Evolutionary conservation across 2,888 invertebrate genomes (phyloP).

Genomic region (Gisinianus flammeolus): DNA sequence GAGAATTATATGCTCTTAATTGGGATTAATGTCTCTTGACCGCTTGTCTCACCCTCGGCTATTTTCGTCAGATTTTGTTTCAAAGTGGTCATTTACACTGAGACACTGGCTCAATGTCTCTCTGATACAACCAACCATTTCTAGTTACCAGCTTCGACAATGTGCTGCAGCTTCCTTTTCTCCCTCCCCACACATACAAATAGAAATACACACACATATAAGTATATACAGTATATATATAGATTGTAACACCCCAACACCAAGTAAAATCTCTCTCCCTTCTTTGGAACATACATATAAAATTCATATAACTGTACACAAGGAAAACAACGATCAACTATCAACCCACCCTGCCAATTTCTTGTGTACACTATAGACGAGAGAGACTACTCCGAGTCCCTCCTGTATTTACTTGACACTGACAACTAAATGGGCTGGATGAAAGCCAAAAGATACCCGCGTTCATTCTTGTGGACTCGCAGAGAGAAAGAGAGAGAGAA

Average conservation of each 20-base stretch:
- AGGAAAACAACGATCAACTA: not conserved
- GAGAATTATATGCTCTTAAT: conserved; percentile 44
- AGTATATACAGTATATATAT: no score
- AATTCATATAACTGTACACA: not conserved
- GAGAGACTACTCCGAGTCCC: no score
- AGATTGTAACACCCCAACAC: no score
- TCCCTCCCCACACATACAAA: not conserved
- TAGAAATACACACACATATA: not conserved
- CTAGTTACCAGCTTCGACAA: no score
- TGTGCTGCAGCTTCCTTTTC: no score
- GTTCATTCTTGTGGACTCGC: conserved; percentile 20
- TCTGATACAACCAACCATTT: not conserved
- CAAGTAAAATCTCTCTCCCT: not conserved
- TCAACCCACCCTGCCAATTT: conserved; percentile 1
- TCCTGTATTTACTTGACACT: conserved; percentile 24
- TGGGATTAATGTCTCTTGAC: conserved; percentile 44
- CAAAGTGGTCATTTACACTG: conserved; percentile 42
- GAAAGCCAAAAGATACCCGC: conserved; percentile 24
- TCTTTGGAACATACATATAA: not conserved
- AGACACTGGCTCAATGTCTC: not conserved
- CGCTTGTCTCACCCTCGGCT: conserved; percentile 40
- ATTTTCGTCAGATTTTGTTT: conserved; percentile 43
- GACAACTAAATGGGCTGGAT: conserved; percentile 32
- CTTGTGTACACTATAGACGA: not conserved
- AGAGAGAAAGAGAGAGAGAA: no score